Evolutionary conservation across 53 echinoderm and acorn worm species (phyloP).

Genomic region (Mesocentrotus franciscanus): DNA sequence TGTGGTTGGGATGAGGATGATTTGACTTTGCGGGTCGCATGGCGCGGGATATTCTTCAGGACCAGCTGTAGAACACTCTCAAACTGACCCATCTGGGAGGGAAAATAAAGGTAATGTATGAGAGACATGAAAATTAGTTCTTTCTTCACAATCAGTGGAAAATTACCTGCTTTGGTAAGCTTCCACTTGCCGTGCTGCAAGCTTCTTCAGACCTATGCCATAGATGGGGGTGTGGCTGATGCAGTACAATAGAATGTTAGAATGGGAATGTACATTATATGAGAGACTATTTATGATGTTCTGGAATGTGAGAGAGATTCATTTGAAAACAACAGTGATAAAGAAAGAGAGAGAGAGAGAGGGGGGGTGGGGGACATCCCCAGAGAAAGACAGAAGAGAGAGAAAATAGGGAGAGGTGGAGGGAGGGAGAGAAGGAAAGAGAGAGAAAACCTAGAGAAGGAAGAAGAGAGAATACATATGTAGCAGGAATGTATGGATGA

Average conservation of each 20-base stretch:
- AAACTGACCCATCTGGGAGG: constrained; percentile 70
- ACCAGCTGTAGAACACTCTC: constrained; percentile 75
- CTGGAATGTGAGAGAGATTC: neutral
- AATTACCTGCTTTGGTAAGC: too few relatives aligned
- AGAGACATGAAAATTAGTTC: too few relatives aligned
- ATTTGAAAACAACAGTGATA: neutral
- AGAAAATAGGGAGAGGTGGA: neutral
- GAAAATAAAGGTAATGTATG: neutral
- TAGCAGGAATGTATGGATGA: too few relatives aligned
- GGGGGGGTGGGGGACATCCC: too few relatives aligned
- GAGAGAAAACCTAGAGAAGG: neutral
- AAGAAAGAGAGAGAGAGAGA: neutral
- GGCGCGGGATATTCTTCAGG: constrained; percentile 71
- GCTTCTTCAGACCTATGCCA: too few relatives aligned
- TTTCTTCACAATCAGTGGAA: too few relatives aligned
- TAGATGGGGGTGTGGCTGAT: too few relatives aligned
- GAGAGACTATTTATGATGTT: neutral
- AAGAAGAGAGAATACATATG: too few relatives aligned
- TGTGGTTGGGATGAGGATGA: constrained; percentile 28
- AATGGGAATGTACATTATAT: neutral
- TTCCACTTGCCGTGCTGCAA: too few relatives aligned
- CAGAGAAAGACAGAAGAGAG: neutral
- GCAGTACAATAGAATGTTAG: too few relatives aligned
- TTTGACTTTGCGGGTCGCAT: neutral
- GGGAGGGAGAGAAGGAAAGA: neutral